Conservation (phyloP, 2,888 invertebrate genomes). For the Drosophila neutralis region DNA sequence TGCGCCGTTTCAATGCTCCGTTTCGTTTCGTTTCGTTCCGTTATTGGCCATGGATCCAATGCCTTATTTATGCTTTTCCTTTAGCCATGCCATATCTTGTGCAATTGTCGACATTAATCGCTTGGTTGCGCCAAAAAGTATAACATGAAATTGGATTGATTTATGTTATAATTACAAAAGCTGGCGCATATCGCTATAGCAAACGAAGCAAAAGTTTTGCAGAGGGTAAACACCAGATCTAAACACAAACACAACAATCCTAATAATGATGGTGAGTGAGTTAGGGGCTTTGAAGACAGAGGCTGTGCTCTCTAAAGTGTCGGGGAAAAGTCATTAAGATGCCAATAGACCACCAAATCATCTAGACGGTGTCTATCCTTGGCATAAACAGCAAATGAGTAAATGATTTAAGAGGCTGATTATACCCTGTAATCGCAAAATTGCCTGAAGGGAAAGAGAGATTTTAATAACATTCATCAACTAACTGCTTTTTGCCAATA, state of each 20-base stretch:
- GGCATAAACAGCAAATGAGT: background rate
- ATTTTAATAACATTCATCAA: background rate
- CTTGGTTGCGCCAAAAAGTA: constrained; percentile 72
- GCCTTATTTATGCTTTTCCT: constrained; percentile 78
- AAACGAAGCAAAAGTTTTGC: constrained; percentile 16
- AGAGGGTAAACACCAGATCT: constrained; percentile 3
- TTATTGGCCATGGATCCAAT: constrained; percentile 71
- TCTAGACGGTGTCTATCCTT: constrained; percentile 1
- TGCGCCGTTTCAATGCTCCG: constrained; percentile 44
- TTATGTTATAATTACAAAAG: constrained; percentile 77
- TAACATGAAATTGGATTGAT: constrained; percentile 78
- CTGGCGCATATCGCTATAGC: constrained; percentile 12
- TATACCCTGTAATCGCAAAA: background rate
- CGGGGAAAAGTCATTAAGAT: constrained; percentile 44
- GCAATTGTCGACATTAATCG: constrained; percentile 77
- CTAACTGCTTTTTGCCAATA: background rate
- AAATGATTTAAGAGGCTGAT: constrained; percentile 4
- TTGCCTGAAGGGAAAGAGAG: background rate
- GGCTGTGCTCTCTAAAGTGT: constrained; percentile 36
- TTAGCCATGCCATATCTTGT: constrained; percentile 75
- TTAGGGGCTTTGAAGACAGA: constrained; percentile 10
- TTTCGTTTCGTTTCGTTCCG: constrained; percentile 48
- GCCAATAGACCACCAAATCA: constrained; percentile 12
- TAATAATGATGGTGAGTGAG: constrained; percentile 33
- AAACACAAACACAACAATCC: constrained; percentile 30